Conservation (phyloP, 1,140 invertebrate species). For the Ericerus pela region DNA sequence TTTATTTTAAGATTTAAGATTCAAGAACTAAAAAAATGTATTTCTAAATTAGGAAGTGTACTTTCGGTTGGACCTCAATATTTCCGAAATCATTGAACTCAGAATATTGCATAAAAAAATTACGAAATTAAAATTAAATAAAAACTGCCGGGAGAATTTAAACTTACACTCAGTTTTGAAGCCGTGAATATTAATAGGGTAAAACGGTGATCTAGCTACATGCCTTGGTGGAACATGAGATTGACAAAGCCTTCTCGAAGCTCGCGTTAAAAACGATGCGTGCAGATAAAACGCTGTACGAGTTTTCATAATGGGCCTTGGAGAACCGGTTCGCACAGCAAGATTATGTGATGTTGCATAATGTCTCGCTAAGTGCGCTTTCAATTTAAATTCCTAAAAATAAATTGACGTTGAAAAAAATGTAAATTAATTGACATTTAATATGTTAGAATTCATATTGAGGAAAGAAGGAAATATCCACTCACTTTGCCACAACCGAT, state of each 20-base stretch:
- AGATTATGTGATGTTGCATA: constrained; percentile 79
- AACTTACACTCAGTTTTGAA: constrained; percentile 72
- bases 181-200: constrained; percentile 63
- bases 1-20: no score
- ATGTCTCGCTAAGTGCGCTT: constrained; percentile 79
- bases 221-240: constrained; percentile 69
- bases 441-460: no score
- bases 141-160: constrained; percentile 3
- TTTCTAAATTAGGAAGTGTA: no score
- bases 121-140: neutral
- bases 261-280: constrained; percentile 71
- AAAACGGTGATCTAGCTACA: constrained; percentile 73
- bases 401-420: no score
- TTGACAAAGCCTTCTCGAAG: constrained; percentile 69
- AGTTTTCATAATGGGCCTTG: constrained; percentile 89
- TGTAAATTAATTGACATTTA: no score
- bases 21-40: no score
- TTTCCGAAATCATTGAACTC: no score
- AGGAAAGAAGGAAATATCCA: no score
- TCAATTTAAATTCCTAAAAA: constrained; percentile 70
- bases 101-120: no score
- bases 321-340: constrained; percentile 50
- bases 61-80: no score
- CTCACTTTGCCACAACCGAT: constrained; percentile 64
- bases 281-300: constrained; percentile 87